Conservation (phyloP, 2,113 vertebrate genomes). For the Balaeniceps rex region DNA sequence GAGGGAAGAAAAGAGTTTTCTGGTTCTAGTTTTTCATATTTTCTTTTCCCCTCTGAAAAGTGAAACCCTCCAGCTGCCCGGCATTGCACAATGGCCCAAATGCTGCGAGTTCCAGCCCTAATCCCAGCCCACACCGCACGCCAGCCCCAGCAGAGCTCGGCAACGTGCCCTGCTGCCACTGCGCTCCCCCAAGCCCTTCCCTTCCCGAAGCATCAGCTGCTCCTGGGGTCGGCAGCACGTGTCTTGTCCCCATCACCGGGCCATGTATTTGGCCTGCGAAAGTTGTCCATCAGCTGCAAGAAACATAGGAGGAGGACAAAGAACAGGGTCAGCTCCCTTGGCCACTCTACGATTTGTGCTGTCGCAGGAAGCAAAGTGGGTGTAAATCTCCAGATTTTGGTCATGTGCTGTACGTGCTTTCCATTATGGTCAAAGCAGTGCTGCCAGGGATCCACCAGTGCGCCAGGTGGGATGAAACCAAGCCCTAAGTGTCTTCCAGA, state of each 20-base stretch:
- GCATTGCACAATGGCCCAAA: conserved; percentile 72
- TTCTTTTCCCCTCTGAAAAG: conserved; percentile 68
- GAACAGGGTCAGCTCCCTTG: not conserved
- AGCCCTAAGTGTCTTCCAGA: not conserved
- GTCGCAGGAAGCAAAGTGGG: not conserved
- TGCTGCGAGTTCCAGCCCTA: conserved; percentile 54
- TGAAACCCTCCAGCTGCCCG: conserved; percentile 76
- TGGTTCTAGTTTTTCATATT: conserved; percentile 74
- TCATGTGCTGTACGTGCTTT: not conserved
- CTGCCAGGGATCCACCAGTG: not conserved
- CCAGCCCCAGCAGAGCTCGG: conserved; percentile 59
- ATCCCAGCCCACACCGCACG: conserved; percentile 60
- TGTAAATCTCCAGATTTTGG: not conserved
- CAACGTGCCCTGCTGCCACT: not conserved
- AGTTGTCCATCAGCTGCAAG: not conserved
- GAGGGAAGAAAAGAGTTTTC: conserved; percentile 66
- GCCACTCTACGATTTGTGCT: not conserved
- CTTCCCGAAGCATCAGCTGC: not conserved
- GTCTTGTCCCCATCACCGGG: not conserved
- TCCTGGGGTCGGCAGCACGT: not conserved
- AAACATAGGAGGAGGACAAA: not conserved
- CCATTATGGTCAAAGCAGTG: not conserved
- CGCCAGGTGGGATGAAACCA: not conserved
- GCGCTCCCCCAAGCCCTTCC: not conserved
- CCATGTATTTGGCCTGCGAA: not conserved